These are phyloP conservation scores for Drosophila anomelani DNA, from an alignment of 2,888 invertebrate species.

Conservation along the genomic window DNA sequence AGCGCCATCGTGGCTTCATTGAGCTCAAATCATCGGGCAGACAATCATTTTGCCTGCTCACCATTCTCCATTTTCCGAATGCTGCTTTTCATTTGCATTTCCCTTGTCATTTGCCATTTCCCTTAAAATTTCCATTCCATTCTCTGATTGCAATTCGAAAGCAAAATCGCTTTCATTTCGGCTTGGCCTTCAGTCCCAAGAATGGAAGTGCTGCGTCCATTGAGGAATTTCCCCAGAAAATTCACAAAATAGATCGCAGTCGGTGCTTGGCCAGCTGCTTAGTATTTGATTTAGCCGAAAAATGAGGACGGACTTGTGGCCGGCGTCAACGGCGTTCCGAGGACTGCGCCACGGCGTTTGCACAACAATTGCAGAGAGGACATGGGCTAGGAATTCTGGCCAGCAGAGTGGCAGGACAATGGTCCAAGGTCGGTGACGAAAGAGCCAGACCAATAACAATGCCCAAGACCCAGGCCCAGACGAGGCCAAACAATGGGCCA, in stretches of 20 bases:
- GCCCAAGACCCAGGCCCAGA: not conserved
- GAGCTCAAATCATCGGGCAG: slow-evolving; percentile 11
- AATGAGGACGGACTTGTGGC: slow-evolving; percentile 31
- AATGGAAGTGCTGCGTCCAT: slow-evolving; percentile 40
- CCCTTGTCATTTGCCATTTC: not conserved
- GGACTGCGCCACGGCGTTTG: slow-evolving; percentile 52
- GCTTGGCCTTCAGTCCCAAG: slow-evolving; percentile 22
- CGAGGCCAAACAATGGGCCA: not conserved
- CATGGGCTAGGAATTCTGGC: slow-evolving; percentile 5
- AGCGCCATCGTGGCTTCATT: slow-evolving; percentile 13
- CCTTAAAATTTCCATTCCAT: not conserved
- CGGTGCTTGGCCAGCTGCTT: slow-evolving; percentile 27
- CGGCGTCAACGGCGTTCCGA: slow-evolving; percentile 53
- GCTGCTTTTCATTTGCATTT: slow-evolving; percentile 25
- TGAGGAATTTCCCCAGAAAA: slow-evolving; percentile 41
- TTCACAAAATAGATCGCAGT: slow-evolving; percentile 19
- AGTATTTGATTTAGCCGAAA: slow-evolving; percentile 19
- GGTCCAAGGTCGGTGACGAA: slow-evolving; percentile 37
- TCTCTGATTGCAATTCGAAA: not conserved
- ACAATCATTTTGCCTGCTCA: slow-evolving; percentile 18
- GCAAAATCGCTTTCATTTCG: slow-evolving; percentile 13
- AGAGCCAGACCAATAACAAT: not conserved
- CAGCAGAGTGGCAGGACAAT: slow-evolving; percentile 23
- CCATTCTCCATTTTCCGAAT: slow-evolving; percentile 12
- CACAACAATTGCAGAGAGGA: slow-evolving; percentile 38